Conservation (phyloP, 2,797 vertebrate species). For the Macropodus opercularis region DNA sequence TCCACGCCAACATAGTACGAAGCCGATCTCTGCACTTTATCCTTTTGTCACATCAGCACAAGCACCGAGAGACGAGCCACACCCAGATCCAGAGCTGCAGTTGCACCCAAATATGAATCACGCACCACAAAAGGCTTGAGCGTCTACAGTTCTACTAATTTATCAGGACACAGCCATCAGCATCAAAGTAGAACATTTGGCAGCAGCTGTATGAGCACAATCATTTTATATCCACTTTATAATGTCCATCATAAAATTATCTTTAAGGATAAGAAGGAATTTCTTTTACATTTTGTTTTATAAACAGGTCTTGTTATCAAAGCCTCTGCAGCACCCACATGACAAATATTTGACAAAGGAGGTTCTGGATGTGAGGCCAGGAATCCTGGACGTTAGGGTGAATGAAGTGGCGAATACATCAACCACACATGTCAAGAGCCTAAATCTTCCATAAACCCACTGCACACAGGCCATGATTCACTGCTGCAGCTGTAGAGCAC, state of each 20-base stretch:
- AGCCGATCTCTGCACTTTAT: conserved; percentile 2
- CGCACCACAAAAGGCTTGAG: conserved; percentile 15
- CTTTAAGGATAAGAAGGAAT: too few species aligned
- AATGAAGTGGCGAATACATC: conserved; percentile 21
- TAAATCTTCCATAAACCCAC: conserved; percentile 10
- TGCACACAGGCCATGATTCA: conserved; percentile 1
- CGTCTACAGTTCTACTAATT: background rate
- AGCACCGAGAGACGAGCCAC: conserved; percentile 40
- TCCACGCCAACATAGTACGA: too few species aligned
- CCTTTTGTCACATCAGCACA: conserved; percentile 2
- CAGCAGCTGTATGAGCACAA: background rate
- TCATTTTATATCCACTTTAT: conserved; percentile 1
- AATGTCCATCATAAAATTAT: too few species aligned
- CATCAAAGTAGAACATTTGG: background rate
- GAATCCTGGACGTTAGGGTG: conserved; percentile 31
- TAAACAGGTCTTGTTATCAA: conserved; percentile 41
- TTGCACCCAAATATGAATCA: conserved; percentile 49
- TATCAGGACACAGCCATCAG: background rate
- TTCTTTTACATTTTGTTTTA: conserved; percentile 4
- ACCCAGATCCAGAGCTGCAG: conserved; percentile 51
- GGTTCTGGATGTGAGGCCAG: conserved; percentile 28
- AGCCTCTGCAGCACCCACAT: conserved; percentile 54
- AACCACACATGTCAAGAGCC: conserved; percentile 1
- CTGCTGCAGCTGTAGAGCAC: background rate
- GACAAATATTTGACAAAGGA: conserved; percentile 79